Conservation (phyloP, 1,140 invertebrate species). For the Chlorops oryzae region DNA sequence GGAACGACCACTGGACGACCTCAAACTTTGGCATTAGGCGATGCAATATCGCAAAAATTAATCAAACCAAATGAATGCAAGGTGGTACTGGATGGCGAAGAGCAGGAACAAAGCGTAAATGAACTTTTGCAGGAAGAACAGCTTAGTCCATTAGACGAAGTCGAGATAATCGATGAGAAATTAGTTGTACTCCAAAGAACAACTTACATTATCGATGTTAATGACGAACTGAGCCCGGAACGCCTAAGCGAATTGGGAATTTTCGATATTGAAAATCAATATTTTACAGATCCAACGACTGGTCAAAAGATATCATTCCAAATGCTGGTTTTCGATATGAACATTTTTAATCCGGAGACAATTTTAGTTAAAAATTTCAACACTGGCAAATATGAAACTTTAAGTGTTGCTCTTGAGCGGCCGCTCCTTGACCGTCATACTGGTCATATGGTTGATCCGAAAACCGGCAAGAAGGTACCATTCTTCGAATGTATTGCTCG, state of each 20-base stretch:
- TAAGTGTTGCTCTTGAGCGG: conserved; percentile 68
- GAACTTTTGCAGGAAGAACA: conserved; percentile 58
- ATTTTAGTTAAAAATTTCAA: conserved; percentile 73
- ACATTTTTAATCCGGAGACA: conserved; percentile 66
- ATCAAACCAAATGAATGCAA: conserved; percentile 69
- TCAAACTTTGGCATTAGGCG: conserved; percentile 51
- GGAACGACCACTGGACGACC: conserved; percentile 25
- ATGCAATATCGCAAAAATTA: conserved; percentile 67
- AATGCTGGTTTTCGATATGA: conserved; percentile 67
- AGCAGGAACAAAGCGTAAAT: conserved; percentile 56
- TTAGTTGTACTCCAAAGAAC: conserved; percentile 42
- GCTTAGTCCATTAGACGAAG: conserved; percentile 61
- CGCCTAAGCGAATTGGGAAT: conserved; percentile 64
- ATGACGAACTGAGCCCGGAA: conserved; percentile 54
- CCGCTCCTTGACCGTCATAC: conserved; percentile 68
- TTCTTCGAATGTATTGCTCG: conserved; percentile 78
- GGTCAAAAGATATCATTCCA: conserved; percentile 68
- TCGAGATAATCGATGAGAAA: conserved; percentile 56
- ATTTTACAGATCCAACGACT: conserved; percentile 73
- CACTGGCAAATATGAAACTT: conserved; percentile 59
- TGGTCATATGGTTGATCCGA: conserved; percentile 76
- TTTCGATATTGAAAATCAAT: conserved; percentile 65
- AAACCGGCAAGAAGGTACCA: conserved; percentile 69
- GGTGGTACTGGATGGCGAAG: conserved; percentile 54
- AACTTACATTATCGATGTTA: conserved; percentile 34